Conservation (phyloP, 1,140 invertebrate species). For the Brachionus plicatilis region DNA sequence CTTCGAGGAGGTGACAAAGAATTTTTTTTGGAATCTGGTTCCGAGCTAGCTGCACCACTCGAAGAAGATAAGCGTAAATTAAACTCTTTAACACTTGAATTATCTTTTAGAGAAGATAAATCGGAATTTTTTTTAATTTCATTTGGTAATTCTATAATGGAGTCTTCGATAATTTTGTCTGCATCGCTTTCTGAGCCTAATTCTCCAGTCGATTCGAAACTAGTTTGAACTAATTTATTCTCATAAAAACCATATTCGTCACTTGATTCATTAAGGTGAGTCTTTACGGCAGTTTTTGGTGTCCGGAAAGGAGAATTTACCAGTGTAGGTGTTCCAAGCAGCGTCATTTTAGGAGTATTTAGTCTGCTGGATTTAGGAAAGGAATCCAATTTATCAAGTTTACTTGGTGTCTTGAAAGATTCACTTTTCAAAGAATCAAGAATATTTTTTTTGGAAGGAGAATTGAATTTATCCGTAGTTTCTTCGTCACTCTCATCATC, state of each 20-base stretch:
- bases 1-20: neutral
- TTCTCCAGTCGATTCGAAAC: neutral
- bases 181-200: neutral
- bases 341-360: neutral
- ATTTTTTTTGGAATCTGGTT: neutral
- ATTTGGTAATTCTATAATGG: neutral
- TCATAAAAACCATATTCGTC: constrained; percentile 3
- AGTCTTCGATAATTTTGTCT: neutral
- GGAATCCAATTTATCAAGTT: neutral
- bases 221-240: neutral
- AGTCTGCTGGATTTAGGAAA: neutral
- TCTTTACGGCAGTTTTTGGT: neutral
- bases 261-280: neutral
- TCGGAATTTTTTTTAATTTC: neutral
- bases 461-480: neutral
- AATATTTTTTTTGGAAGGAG: neutral
- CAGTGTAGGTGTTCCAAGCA: neutral
- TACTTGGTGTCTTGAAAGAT: neutral
- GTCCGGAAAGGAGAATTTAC: neutral
- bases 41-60: neutral
- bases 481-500: constrained; percentile 37
- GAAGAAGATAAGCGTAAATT: neutral
- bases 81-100: neutral
- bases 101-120: neutral
- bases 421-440: neutral